Evolutionary conservation across 2,888 invertebrate genomes (phyloP), one percentile per base, ranked within the genome.

Genomic region (Athalia cordata): DNA sequence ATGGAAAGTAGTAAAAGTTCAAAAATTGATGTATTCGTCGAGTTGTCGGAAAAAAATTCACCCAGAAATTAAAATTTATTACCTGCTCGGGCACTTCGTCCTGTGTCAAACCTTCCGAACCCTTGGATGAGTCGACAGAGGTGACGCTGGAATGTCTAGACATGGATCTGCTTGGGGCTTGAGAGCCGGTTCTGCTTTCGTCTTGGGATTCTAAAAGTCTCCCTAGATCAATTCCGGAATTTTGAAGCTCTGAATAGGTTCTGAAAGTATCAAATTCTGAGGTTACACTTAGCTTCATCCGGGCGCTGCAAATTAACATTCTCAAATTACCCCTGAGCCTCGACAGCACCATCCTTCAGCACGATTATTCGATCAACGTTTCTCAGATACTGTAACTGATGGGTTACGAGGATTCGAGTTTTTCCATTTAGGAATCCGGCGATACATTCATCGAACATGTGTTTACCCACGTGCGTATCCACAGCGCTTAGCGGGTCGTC

Each of bases 401-500:
- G 93, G 1, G 93, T 94, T 43, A 93, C 92, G n/a, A 93, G 90
- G 76, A 94, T 90, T 66, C 92, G 88, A 1, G 92, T 91, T 83
- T 92, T 92, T 45, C 91, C 89, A 62, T 89, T 90, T 50, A 95
- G 88, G 81, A 92, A 91, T 52, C 92, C 92, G 4, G 93, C 92
- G 76, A 96, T 92, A 85, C 96, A 97, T 85, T 95, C 93, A 86
- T 98, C 96, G 90, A 98, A 98, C 83, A 98, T 92, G 90, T 97
- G 96, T 4, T 96, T 94, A 0, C 97, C 96, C 0, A 98, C 98
- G 88, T 96, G 96, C 0, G 97, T 94, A 90, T 98, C 98, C 9
- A 98, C 98, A 0, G 98, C 98, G 80, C 97, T 95, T 57, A 98
- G 91, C 0, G 98, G 98, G 91, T 98, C 98, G 89, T 98, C 98